phyloP scores from a whole-genome alignment of 2,888 invertebrate species.

The Neoitamus cyanurus region DNA sequence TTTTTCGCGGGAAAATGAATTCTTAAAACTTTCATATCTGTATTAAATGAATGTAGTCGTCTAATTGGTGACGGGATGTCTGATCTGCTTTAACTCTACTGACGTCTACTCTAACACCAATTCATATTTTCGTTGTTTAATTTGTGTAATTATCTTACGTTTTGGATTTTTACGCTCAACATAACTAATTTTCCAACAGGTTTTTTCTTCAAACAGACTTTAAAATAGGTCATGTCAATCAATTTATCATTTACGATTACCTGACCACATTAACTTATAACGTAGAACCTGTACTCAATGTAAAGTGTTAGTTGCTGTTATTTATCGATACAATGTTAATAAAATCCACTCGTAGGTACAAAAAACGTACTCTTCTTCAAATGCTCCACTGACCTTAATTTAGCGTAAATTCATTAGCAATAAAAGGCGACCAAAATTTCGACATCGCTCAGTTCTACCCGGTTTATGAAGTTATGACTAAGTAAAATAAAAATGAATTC shows the following conservation, averaged over 20 bases:
- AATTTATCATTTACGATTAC: background rate
- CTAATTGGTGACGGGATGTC: too few relatives aligned
- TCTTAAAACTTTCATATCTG: too few relatives aligned
- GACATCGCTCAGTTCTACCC: background rate
- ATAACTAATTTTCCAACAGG: background rate
- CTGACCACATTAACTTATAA: background rate
- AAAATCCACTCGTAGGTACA: background rate
- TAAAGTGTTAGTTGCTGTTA: background rate
- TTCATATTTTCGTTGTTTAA: too few relatives aligned
- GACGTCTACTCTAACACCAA: too few relatives aligned
- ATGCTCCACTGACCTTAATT: conserved; percentile 19
- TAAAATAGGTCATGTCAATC: background rate
- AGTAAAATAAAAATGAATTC: background rate
- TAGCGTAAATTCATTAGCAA: background rate
- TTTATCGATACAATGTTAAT: background rate
- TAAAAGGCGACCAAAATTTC: conserved; percentile 23
- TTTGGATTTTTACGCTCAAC: background rate
- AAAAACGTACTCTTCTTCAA: conserved; percentile 8
- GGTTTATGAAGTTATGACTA: background rate
- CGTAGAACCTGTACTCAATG: background rate
- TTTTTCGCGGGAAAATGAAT: too few relatives aligned
- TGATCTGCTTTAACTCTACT: too few relatives aligned
- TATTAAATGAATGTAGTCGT: too few relatives aligned
- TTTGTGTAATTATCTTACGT: background rate
- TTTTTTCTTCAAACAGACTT: background rate